Conservation (phyloP, 1,140 invertebrate species). For the Bombus huntii region DNA sequence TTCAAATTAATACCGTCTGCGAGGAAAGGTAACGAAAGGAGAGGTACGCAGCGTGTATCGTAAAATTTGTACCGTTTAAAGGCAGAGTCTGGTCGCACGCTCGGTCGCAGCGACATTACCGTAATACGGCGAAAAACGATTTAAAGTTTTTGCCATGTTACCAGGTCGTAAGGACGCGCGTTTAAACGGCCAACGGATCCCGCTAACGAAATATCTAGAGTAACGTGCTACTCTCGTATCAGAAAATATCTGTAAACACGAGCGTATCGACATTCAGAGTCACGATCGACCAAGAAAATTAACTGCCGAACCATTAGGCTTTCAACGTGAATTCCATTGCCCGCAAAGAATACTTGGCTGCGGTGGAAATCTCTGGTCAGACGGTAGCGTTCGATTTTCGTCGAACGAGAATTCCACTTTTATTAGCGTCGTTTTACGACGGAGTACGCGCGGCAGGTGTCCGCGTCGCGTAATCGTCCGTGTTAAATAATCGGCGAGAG, state of each 20-base stretch:
- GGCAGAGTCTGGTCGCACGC: background rate
- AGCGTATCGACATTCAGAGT: background rate
- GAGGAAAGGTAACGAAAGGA: no score
- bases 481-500: no score
- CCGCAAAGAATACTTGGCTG: background rate
- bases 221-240: background rate
- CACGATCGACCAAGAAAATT: background rate
- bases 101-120: background rate
- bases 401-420: background rate
- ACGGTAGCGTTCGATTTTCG: background rate
- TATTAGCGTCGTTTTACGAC: background rate
- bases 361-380: constrained; percentile 10
- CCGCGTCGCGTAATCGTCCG: no score
- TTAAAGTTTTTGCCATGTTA: constrained; percentile 8
- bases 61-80: background rate
- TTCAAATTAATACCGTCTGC: no score
- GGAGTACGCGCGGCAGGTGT: background rate
- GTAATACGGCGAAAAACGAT: constrained; percentile 13
- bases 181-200: background rate
- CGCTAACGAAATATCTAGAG: background rate
- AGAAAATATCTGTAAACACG: background rate
- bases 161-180: background rate
- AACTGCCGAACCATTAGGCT: background rate
- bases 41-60: background rate
- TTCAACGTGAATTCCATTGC: background rate